Evolutionary conservation across 2,113 vertebrate species (phyloP), one percentile per base, ranked within the genome.

Genomic region (Origma solitaria): DNA sequence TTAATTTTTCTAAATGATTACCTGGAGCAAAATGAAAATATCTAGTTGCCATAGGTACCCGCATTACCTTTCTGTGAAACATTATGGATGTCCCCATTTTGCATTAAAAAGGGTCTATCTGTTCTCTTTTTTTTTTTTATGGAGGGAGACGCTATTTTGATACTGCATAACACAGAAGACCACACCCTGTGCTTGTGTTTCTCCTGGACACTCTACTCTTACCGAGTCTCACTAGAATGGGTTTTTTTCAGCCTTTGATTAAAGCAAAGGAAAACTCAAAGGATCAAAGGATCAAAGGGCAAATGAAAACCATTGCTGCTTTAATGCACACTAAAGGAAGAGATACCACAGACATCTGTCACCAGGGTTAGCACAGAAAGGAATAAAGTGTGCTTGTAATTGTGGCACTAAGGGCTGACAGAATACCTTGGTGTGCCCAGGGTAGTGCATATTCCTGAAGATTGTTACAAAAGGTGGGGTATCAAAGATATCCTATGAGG

Each of bases 1-100:
- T 90, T 93, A 92, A 80, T 90, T 86, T 95, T 94, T 93, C 56
- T 47, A 83, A 86, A 69, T 64, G 3, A 76, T 65, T 88, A 81
- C 68, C 71, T 90, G 64, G 15, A 73, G 51, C 42, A 78, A 54
- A 87, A 93, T 40, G 27, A 42, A 56, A 80, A 35, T 92, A 70
- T 38, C 58, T 83, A 62, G 9, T 62, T 90, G 62, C 50, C 73
- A 4, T 33, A 88, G 14, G 70, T 85, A 50, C 45, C 28, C 70
- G 31, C 57, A 42, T 47, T 85, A 44, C 35, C 8, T 65, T 80
- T 57, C 35, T 83, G 47, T 71, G 51, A 71, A 90, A 69, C 47
- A 28, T 57, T 53, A 51, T 19, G 37, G 15, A 44, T 80, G 23
- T 20, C 19, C 12, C 9, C 16, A 16, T 80, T 90, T 90, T 70